phyloP scores from a whole-genome alignment of 2,113 vertebrate species.

The Pteronura brasiliensis region DNA sequence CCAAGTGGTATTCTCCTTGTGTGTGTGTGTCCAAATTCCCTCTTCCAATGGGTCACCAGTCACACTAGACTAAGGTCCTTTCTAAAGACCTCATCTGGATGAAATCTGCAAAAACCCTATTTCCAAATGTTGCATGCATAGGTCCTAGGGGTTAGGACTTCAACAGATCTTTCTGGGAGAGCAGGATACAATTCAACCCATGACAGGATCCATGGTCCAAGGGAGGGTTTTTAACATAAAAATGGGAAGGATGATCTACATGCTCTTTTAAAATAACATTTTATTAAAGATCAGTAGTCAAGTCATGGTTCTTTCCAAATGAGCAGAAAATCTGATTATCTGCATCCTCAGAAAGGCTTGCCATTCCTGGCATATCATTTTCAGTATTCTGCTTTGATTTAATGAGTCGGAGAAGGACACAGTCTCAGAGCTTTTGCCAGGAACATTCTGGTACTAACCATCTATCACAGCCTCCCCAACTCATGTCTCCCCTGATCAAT shows the following conservation, averaged over 20 bases:
- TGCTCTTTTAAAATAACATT: slow-evolving; percentile 36
- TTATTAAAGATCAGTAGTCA: slow-evolving; percentile 43
- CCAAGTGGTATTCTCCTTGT: not conserved
- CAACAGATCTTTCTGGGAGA: not conserved
- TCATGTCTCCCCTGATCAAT: slow-evolving; percentile 35
- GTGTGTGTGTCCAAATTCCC: not conserved
- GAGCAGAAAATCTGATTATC: slow-evolving; percentile 53
- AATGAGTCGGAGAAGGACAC: slow-evolving; percentile 29
- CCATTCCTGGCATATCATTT: not conserved
- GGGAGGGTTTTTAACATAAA: not conserved
- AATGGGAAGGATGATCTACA: not conserved
- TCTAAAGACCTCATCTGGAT: not conserved
- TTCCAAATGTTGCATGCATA: not conserved
- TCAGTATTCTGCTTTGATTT: slow-evolving; percentile 49
- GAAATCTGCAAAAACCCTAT: not conserved
- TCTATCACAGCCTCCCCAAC: slow-evolving; percentile 49
- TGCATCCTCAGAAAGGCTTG: slow-evolving; percentile 16
- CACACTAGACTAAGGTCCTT: not conserved
- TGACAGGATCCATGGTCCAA: not conserved
- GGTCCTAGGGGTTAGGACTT: not conserved
- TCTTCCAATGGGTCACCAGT: not conserved
- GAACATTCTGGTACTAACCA: slow-evolving; percentile 34
- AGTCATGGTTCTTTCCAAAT: slow-evolving; percentile 44
- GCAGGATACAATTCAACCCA: not conserved
- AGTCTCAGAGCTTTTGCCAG: slow-evolving; percentile 17